phyloP scores from a whole-genome alignment of 2,888 invertebrate species.

The Helobdella robusta region DNA sequence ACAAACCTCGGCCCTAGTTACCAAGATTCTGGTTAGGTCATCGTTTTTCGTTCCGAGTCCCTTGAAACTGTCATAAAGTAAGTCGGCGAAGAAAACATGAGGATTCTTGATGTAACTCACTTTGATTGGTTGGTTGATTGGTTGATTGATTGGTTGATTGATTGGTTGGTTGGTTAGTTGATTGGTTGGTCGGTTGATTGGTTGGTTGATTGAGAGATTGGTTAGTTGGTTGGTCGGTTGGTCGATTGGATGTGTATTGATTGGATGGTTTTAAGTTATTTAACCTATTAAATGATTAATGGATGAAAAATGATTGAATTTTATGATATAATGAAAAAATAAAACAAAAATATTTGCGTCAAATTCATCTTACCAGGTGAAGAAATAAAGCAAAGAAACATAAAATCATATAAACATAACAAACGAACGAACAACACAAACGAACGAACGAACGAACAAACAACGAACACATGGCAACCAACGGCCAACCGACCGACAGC shows the following conservation, averaged over 20 bases:
- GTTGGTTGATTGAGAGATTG: too few relatives aligned
- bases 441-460: too few relatives aligned
- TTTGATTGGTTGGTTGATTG: too few relatives aligned
- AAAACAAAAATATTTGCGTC: neutral
- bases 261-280: too few relatives aligned
- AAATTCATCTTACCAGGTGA: neutral
- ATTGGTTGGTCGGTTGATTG: too few relatives aligned
- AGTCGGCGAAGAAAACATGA: neutral
- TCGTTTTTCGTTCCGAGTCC: slow-evolving; percentile 1
- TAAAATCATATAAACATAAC: too few relatives aligned
- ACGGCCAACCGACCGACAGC: neutral
- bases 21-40: neutral
- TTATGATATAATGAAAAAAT: neutral
- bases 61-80: neutral
- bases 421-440: too few relatives aligned
- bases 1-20: neutral
- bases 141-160: too few relatives aligned
- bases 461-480: neutral
- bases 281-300: neutral
- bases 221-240: too few relatives aligned
- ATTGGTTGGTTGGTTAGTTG: too few relatives aligned
- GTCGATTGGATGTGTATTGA: too few relatives aligned
- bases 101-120: neutral
- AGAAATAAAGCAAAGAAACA: neutral
- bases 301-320: neutral